Evolutionary conservation across 2,888 invertebrate species (phyloP), one percentile per base, ranked within the genome.

Genomic region (Melikaiella ostensackeni): DNA sequence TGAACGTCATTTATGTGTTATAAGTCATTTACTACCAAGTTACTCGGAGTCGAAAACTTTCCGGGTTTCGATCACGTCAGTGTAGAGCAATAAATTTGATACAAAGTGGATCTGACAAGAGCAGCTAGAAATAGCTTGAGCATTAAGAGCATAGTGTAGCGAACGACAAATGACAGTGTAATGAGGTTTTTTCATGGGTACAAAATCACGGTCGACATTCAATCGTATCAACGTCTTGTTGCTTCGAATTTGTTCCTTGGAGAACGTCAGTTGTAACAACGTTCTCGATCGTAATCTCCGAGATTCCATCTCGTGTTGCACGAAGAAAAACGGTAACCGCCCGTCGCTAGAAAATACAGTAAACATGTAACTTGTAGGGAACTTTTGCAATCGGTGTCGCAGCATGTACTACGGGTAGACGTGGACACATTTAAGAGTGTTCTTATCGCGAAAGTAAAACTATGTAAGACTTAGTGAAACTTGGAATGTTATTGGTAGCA

Each of bases 241-340:
- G 50, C 70, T 70, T 70, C 33, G 50, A 70, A 70, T 55, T 70
- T 70, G 70, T 70, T 70, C 30, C 66, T 66, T 27, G 16, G 42
- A 66, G 70, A 50, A 50, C n/a, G 70, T 70, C 50, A 21, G 70
- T 70, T 70, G 70, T 70, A 55, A 70, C 70, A 70, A 70, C 50
- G n/a, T 70, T 70, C 70, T 70, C n/a, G 70, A 55, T 70, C 30
- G 70, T 70, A 70, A 70, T 70, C 70, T 70, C 50, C 30, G 30
- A 70, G 70, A 70, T 70, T 70, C 70, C 50, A 50, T 70, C 70
- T 70, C 70, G 21, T 70, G 70, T 70, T 70, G 55, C 70, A 70
- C 46, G 70, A 50, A 70, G 70, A 70, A 50, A 70, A 70, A 70
- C 70, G 70, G 50, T 55, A 70, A 70, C 70, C 70, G 50, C 70